Evolutionary conservation across 1,140 invertebrate species (phyloP), one percentile per base, ranked within the genome.

Genomic region (Bombus sylvicola): DNA sequence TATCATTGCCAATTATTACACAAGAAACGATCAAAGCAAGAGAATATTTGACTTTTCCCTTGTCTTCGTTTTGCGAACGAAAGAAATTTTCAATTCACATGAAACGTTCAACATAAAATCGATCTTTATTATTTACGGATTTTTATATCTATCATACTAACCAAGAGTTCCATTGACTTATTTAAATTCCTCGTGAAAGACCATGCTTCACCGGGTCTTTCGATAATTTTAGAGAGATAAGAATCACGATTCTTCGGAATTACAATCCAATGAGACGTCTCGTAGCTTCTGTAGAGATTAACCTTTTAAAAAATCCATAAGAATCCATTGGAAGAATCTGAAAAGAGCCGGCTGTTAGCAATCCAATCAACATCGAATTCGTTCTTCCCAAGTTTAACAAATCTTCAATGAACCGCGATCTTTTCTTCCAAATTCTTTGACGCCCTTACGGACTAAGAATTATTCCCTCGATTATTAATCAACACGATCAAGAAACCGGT

Each of bases 121-220:
- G 43, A 47, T 47, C 43, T 18, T 53, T 1, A 2, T 53, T 22
- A 22, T 22, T 53, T 53, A 6, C 18, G 5, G 5, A 22, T 22
- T 22, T 53, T 53, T 53, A 53, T 53, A 53, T 22, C 18, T 8
- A 18, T 53, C 47, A 6, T 22, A 53, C 47, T 53, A 22, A 53
- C 0, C 47, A 53, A 53, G 1, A 9, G 39, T 41, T 41, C 0
- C 43, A 53, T 8, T 6, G 47, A 53, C 2, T 53, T 53, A 53
- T 53, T 53, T 53, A 22, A 53, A 53, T 53, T 22, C 18, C 47
- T 8, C 6, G 2, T 53, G 6, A 8, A 53, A 53, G 8, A 15
- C 1, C 5, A 22, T 2, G 47, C 5, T 22, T 8, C 47, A 0
- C 18, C 1, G 2, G 0, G 0, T 8, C 47, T 8, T 53, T 8